Evolutionary conservation across 2,113 vertebrate genomes (phyloP), one percentile per base, ranked within the genome.

Genomic region (Symphodus melops): DNA sequence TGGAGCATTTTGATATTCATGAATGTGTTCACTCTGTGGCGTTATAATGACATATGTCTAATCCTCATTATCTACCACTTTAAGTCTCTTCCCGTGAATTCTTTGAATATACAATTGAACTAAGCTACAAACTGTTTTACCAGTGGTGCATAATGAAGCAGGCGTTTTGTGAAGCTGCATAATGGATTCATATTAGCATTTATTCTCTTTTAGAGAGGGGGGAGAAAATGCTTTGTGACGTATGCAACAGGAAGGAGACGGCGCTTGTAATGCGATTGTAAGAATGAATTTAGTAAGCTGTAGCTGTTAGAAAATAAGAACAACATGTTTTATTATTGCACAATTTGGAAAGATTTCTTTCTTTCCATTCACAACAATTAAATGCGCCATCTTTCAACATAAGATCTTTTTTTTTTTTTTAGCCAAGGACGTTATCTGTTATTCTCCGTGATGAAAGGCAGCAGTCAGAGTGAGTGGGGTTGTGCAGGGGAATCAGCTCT

Each of bases 11-110:
- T 82, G 52, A 71, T 78, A 79, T 85, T 89, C 75, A 89, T 80
- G 84, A 88, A 89, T 80, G 79, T 82, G 82, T 61, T 89, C 78
- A 81, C 67, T 73, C 76, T 86, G 73, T 86, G 83, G 77, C 86
- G 73, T 89, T 82, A 75, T 88, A 89, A 85, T 88, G 81, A 88
- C 79, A 86, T 63, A 76, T 74, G 68, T 85, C 61, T 88, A 85
- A 91, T 89, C 85, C 86, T 80, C 60, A 73, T 87, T 90, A 91
- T 90, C 79, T 84, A 4, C 68, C 79, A 21, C 85, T 82, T 71
- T 44, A 82, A 79, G 86, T 79, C 72, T 70, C 53, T 67, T 37
- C 72, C 80, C 68, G 41, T 41, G 48, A 51, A n/a, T 63, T 70
- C 36, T 51, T 76, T 67, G 25, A 75, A 72, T 61, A 20, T 36